Percentiles rank a stretch among this genome's conserved stretches.
These are phyloP conservation scores for Ochropleura plecta DNA, from an alignment of 2,888 invertebrate species.

Conservation along the genomic window DNA sequence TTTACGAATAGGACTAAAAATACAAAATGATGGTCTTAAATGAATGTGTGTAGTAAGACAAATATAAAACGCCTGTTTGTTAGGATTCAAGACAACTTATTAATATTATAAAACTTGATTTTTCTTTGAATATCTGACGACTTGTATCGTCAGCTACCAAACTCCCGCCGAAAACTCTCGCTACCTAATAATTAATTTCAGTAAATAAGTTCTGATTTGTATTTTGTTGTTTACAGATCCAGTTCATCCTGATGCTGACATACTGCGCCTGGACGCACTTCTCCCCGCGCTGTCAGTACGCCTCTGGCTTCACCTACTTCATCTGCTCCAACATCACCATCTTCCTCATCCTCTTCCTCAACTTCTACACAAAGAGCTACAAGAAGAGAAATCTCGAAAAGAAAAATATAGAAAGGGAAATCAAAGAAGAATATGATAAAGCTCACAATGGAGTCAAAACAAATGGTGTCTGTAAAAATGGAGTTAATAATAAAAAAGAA, in stretches of 20 bases:
- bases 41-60: too few species aligned
- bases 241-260: slow-evolving; percentile 92
- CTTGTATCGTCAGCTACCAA: background rate
- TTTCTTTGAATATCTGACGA: background rate
- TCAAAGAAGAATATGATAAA: slow-evolving; percentile 71
- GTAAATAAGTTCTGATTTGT: background rate
- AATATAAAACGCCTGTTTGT: background rate
- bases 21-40: background rate
- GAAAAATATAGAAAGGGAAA: slow-evolving; percentile 75
- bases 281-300: slow-evolving; percentile 91
- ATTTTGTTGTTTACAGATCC: slow-evolving; percentile 86
- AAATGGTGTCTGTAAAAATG: slow-evolving; percentile 70
- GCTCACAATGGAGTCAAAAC: slow-evolving; percentile 70
- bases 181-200: background rate
- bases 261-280: slow-evolving; percentile 91
- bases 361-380: slow-evolving; percentile 92
- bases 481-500: slow-evolving; percentile 68
- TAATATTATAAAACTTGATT: background rate
- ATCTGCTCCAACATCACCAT: slow-evolving; percentile 90
- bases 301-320: slow-evolving; percentile 90
- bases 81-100: background rate
- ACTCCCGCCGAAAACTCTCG: background rate
- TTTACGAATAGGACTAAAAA: background rate
- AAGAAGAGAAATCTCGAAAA: slow-evolving; percentile 77
- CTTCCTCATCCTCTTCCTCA: slow-evolving; percentile 92